Base-by-base conservation (phyloP, 2,888 invertebrate species). In the Mesopsocus fuscifrons region DNA sequence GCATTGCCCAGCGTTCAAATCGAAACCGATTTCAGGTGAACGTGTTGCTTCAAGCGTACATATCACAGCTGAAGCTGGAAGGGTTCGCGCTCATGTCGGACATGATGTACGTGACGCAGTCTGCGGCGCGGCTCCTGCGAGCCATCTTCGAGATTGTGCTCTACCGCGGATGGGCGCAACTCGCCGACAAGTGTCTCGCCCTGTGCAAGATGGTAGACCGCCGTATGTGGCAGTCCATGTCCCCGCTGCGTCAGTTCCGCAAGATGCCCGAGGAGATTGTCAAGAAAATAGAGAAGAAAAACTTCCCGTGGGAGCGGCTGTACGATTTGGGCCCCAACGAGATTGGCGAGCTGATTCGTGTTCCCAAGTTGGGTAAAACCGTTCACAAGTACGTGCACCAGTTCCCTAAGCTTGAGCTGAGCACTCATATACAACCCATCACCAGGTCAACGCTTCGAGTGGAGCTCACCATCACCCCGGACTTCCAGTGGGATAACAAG, bases 141-240 rank as follows among this genome's bases (percentile, higher is more conserved):
- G 97, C 98, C 0, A 91, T 99, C 50, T 97, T 81, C 60, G 98
- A 99, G 66, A 67, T 70, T 50, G 97, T 97, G 0, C 60, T 98
- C 33, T 72, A 64, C 56, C 62, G 83, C 23, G 87, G 97, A 11
- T 98, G 98, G 98, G 98, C 98, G 0, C 94, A 95, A 54, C 59
- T 99, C 42, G 89, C 94, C 1, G 95, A 97, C 58, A 98, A 97
- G 59, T 81, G 92, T 0, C 62, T 99, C 15, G 80, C 91, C 0
- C 68, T 98, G 4, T 95, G 95, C 63, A 99, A 99, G 63, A 98
- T 98, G 97, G 91, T 98, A 46, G 94, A 97, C 59, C 74, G 91
- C 1, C 70, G 97, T 23, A 95, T 97, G 94, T 99, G 98, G 98
- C 95, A 97, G 60, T 94, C 94, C 0, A 94, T 98, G 94, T 94